These are phyloP conservation scores for Sepiola atlantica DNA, from an alignment of 2,888 invertebrate species.

Conservation along the genomic window DNA sequence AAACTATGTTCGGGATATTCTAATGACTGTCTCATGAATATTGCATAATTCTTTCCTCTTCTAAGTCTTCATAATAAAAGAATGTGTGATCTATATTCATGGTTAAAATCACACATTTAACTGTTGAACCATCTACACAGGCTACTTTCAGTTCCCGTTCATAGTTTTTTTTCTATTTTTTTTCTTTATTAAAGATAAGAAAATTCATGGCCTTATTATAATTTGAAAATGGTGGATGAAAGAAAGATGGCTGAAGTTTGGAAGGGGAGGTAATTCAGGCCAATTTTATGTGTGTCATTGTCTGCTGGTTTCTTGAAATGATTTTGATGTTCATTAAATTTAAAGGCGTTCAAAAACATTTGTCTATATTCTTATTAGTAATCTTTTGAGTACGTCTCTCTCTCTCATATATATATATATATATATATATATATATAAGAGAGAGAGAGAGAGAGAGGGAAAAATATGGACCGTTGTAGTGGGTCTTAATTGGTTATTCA, in stretches of 20 bases:
- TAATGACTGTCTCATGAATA: slow-evolving; percentile 32
- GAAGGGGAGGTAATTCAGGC: background rate
- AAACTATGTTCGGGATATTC: background rate
- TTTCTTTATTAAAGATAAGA: background rate
- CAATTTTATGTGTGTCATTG: slow-evolving; percentile 1
- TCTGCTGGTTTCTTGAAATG: slow-evolving; percentile 20
- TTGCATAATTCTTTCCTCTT: slow-evolving; percentile 22
- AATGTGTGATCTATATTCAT: background rate
- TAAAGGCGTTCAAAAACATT: background rate
- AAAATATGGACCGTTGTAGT: too few relatives aligned
- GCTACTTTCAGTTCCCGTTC: background rate
- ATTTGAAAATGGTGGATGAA: background rate
- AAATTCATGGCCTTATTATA: background rate
- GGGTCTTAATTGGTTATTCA: too few relatives aligned
- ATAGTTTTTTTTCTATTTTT: background rate
- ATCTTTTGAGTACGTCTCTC: background rate
- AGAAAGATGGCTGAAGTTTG: background rate
- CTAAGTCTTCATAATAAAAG: background rate
- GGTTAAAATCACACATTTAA: slow-evolving; percentile 13
- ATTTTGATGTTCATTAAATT: background rate
- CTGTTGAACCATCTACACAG: background rate
- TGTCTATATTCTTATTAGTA: background rate
- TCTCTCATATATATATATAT: background rate
- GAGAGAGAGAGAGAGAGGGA: too few relatives aligned
- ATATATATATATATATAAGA: background rate